phyloP scores from a whole-genome alignment of 1,140 invertebrate genomes.

The Proales similis region DNA sequence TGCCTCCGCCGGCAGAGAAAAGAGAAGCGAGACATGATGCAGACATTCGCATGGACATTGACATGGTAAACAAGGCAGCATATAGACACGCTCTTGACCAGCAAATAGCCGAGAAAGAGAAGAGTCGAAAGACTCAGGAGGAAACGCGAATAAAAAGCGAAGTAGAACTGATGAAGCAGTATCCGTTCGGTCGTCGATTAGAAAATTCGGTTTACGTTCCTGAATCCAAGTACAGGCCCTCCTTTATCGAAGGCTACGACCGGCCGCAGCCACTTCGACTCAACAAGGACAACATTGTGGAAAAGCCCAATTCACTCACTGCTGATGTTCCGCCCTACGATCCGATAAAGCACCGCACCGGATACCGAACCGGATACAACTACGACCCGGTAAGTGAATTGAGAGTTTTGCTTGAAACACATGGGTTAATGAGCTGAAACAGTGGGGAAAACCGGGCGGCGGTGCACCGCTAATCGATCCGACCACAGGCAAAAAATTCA shows the following conservation, averaged over 20 bases:
- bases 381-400: conserved; percentile 26
- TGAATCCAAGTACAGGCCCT: conserved; percentile 11
- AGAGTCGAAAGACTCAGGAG: not conserved
- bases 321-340: conserved; percentile 32
- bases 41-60: not conserved
- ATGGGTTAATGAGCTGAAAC: not conserved
- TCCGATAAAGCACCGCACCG: conserved; percentile 29
- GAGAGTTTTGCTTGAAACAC: not conserved
- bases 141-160: conserved; percentile 18
- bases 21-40: too few relatives aligned
- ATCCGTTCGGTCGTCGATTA: conserved; percentile 11
- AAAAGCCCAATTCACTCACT: conserved; percentile 29
- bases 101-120: conserved; percentile 36
- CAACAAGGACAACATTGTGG: conserved; percentile 36
- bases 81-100: conserved; percentile 31
- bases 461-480: conserved; percentile 32
- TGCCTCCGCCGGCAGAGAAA: too few relatives aligned
- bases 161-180: not conserved
- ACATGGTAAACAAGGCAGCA: not conserved
- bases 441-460: conserved; percentile 36
- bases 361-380: conserved; percentile 33
- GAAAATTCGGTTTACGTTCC: not conserved
- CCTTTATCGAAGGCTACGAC: conserved; percentile 1
- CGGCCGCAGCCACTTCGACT: conserved; percentile 2
- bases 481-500: conserved; percentile 29